These are phyloP conservation scores for Novumbra hubbsi DNA, from an alignment of 2,797 vertebrate species.

Conservation along the genomic window DNA sequence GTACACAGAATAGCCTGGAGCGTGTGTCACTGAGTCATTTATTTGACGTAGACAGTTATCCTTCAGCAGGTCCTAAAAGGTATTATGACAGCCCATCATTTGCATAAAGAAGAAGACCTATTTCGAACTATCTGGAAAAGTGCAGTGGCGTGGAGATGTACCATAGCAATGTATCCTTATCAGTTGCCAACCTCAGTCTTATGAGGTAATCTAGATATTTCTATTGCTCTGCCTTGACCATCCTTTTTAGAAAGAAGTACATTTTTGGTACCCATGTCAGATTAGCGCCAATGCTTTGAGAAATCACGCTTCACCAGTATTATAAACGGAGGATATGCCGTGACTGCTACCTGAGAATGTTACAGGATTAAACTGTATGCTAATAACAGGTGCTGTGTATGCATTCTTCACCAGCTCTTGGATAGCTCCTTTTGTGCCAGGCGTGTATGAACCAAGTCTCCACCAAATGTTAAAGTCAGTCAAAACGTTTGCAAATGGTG, in stretches of 20 bases:
- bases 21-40: slow-evolving; percentile 20
- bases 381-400: not conserved
- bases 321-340: not conserved
- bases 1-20: slow-evolving; percentile 24
- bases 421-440: not conserved
- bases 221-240: not conserved
- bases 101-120: not conserved
- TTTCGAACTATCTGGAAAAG: too few relatives aligned
- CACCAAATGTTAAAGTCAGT: slow-evolving; percentile 20
- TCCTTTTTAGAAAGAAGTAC: not conserved
- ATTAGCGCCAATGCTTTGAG: not conserved
- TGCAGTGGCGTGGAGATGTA: not conserved
- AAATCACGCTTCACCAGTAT: not conserved
- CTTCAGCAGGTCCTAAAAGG: not conserved
- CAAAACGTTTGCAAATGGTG: slow-evolving; percentile 36
- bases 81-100: not conserved
- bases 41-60: slow-evolving; percentile 9
- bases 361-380: not conserved
- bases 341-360: not conserved
- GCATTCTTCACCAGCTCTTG: not conserved
- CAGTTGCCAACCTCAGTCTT: not conserved
- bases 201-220: not conserved
- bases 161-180: not conserved
- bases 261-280: not conserved
- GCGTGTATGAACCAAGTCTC: slow-evolving; percentile 12